phyloP scores from a whole-genome alignment of 2,113 vertebrate genomes.

The Salvelinus fontinalis region DNA sequence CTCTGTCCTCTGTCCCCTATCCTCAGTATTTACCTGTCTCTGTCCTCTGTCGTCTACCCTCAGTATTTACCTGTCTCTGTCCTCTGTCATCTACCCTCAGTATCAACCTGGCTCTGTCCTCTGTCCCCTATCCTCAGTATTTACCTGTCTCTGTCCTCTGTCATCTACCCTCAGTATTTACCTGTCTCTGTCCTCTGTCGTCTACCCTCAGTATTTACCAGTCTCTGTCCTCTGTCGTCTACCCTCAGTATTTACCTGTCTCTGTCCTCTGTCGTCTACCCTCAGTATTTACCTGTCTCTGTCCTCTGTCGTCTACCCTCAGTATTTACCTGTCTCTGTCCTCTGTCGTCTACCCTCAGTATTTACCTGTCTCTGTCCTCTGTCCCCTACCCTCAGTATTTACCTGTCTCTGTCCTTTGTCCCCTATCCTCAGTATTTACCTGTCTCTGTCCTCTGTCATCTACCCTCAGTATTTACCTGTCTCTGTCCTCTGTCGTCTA shows the following conservation, averaged over 20 bases:
- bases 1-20: neutral
- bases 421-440: slow-evolving; percentile 46
- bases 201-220: neutral
- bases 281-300: slow-evolving; percentile 47
- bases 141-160: neutral
- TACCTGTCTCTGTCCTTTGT: neutral
- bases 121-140: no score
- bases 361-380: neutral
- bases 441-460: no score
- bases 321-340: no score
- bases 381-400: no score
- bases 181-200: neutral
- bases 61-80: neutral
- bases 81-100: slow-evolving; percentile 57
- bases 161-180: slow-evolving; percentile 65
- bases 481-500: neutral
- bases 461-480: no score
- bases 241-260: no score
- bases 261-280: neutral
- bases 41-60: no score
- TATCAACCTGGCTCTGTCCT: no score
- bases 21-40: slow-evolving; percentile 47
- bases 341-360: slow-evolving; percentile 48
- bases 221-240: neutral
- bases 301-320: no score